Evolutionary conservation across 1,140 invertebrate genomes (phyloP), one percentile per base, ranked within the genome.

Genomic region (Panulirus ornatus): DNA sequence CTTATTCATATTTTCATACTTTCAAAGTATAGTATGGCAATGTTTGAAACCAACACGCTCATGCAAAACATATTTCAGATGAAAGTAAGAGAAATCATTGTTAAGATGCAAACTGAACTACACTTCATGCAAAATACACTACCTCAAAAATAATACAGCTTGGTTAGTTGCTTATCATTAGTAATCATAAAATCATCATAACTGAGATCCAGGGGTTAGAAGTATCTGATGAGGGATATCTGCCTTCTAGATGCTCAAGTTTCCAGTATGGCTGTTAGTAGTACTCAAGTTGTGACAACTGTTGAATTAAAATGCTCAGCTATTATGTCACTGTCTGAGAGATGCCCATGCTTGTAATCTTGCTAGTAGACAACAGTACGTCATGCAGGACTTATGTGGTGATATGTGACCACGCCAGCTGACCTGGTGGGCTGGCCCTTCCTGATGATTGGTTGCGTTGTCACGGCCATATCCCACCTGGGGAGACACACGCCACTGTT

Each of bases 401-500:
- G 51, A 79, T 58, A 38, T 88, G 38, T 40, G 58, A 30, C 84
- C 42, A 85, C 85, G 30, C 85, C 71, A 76, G 73, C 85, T 87
- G 85, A 87, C 85, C 85, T 87, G 85, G 47, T 66, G 85, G 73
- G 54, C 47, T 78, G 47, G 44, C 54, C 47, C 51, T 89, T 91
- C 92, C 70, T 92, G 88, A 30, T 71, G 88, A 54, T n/a, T 78
- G 79, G 34, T 83, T 54, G 34, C 38, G 76, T 87, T 84, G 38
- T 78, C 83, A 71, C 76, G 54, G 47, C 76, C 36, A 54, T 42
- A 54, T 79, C 58, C 83, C n/a, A 42, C 89, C 75, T 79, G 73
- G 30, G 82, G 93, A 86, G 95, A 95, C 91, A 93, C 93, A 91
- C 93, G 93, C 93, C 95, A 93, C 16, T 93, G 93, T 89, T 94